Percentiles rank a stretch among this genome's conserved stretches.
Evolutionary conservation across 2,888 invertebrate species (phyloP).

Genomic region (Gerris lacustris): DNA sequence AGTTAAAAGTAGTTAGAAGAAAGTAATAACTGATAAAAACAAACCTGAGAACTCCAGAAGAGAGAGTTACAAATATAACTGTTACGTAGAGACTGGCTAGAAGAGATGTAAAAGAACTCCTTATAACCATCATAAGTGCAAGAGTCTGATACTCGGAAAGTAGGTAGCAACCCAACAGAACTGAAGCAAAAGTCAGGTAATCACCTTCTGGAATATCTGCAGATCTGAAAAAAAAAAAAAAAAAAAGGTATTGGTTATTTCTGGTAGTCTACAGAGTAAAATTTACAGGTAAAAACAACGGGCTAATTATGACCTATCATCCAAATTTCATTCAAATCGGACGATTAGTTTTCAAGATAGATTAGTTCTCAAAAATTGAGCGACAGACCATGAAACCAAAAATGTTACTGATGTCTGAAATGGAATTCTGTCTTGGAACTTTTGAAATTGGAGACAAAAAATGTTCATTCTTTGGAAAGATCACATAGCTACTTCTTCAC

Average conservation of each 20-base stretch:
- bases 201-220: slow-evolving; percentile 46
- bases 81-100: slow-evolving; percentile 66
- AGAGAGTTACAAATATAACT: slow-evolving; percentile 50
- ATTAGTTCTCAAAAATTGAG: no score
- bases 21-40: neutral
- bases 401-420: no score
- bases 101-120: slow-evolving; percentile 62
- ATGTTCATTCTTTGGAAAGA: no score
- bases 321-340: no score
- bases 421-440: no score
- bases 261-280: neutral
- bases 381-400: no score
- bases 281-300: no score
- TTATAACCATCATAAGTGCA: slow-evolving; percentile 66
- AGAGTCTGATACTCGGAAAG: slow-evolving; percentile 51
- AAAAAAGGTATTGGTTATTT: neutral
- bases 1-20: no score
- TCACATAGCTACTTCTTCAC: no score
- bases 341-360: no score
- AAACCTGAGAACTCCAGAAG: slow-evolving; percentile 67
- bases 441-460: no score
- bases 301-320: no score
- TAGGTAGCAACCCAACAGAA: slow-evolving; percentile 73
- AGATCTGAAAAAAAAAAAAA: slow-evolving; percentile 38
- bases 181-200: slow-evolving; percentile 55